phyloP scores from a whole-genome alignment of 2,797 vertebrate species.

The Zalophus californianus region DNA sequence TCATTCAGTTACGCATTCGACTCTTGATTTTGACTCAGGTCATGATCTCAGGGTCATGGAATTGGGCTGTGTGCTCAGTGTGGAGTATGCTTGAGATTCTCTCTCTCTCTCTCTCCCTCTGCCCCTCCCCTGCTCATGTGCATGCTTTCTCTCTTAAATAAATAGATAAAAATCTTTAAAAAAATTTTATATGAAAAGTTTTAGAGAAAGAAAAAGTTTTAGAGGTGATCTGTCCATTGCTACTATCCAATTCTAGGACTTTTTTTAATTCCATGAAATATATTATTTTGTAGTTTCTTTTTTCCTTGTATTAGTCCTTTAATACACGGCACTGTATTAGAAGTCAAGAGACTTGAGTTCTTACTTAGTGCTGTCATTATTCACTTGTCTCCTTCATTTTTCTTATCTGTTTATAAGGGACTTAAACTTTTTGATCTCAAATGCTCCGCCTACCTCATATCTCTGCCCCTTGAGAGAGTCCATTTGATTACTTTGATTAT shows the following conservation, averaged over 20 bases:
- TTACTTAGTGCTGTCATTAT: background rate
- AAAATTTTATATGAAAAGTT: background rate
- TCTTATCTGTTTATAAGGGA: constrained; percentile 38
- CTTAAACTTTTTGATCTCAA: background rate
- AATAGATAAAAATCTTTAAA: background rate
- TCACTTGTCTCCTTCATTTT: background rate
- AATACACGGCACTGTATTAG: background rate
- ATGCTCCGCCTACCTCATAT: background rate
- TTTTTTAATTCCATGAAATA: background rate
- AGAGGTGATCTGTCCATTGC: background rate
- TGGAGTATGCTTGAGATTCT: background rate
- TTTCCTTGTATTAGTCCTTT: background rate
- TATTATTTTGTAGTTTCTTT: background rate
- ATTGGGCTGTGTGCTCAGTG: background rate
- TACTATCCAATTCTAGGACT: background rate
- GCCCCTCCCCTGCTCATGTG: background rate
- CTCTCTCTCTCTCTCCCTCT: background rate
- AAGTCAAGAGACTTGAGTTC: constrained; percentile 26
- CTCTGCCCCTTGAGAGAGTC: background rate
- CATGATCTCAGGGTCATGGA: background rate
- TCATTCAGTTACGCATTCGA: background rate
- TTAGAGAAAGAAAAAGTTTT: constrained; percentile 31
- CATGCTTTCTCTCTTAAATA: background rate
- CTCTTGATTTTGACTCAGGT: background rate
- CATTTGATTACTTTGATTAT: background rate